A percentile compares a stretch with the other conserved stretches of the same genome.
phyloP scores from a whole-genome alignment of 2,888 invertebrate genomes.

The Hoplodrina ambigua region DNA sequence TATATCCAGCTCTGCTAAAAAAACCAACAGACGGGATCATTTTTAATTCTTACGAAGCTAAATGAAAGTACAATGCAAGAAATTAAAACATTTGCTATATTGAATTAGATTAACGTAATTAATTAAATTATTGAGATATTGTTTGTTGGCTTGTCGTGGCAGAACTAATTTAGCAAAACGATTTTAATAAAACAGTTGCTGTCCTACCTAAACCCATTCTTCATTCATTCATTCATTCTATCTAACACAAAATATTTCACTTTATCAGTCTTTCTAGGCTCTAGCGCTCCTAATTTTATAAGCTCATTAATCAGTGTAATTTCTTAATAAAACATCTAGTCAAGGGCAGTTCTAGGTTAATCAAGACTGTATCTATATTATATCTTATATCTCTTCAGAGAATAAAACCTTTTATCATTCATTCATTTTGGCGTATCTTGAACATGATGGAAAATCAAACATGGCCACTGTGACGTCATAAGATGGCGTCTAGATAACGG shows the following conservation, averaged over 20 bases:
- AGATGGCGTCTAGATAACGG: too few relatives aligned
- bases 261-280: slow-evolving; percentile 4
- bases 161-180: background rate
- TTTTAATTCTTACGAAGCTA: too few relatives aligned
- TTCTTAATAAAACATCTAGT: slow-evolving; percentile 43
- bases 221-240: too few relatives aligned
- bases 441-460: background rate
- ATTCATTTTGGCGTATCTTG: background rate
- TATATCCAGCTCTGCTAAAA: too few relatives aligned
- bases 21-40: too few relatives aligned
- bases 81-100: background rate
- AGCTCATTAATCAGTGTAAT: slow-evolving; percentile 50
- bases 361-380: slow-evolving; percentile 25
- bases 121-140: too few relatives aligned
- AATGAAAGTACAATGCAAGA: too few relatives aligned
- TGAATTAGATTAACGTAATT: background rate
- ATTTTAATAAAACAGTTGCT: background rate
- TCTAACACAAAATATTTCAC: slow-evolving; percentile 3
- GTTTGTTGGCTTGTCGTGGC: background rate
- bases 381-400: slow-evolving; percentile 5
- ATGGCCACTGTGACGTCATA: too few relatives aligned
- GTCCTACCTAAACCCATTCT: background rate
- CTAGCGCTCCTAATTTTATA: slow-evolving; percentile 36
- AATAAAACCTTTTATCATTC: slow-evolving; percentile 13
- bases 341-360: slow-evolving; percentile 30